Evolutionary conservation across 1,140 invertebrate species (phyloP).

Genomic region (Drosophila kohkoa): DNA sequence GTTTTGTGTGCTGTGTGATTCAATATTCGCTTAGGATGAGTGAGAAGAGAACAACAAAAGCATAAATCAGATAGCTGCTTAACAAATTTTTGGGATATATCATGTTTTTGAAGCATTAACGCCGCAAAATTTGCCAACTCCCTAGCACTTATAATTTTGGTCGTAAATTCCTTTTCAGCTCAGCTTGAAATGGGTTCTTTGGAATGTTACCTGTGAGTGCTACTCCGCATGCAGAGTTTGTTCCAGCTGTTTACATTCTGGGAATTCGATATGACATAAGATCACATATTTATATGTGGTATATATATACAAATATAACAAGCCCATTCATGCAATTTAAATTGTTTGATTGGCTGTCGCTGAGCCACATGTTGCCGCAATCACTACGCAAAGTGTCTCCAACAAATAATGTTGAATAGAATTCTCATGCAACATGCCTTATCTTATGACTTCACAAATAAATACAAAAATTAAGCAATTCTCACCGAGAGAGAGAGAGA

Average conservation of each 20-base stretch:
- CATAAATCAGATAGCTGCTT: slow-evolving; percentile 62
- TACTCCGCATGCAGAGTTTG: slow-evolving; percentile 10
- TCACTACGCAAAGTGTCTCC: slow-evolving; percentile 18
- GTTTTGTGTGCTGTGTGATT: slow-evolving; percentile 11
- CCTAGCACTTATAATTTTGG: slow-evolving; percentile 9
- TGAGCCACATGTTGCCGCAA: slow-evolving; percentile 38
- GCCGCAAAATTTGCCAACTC: slow-evolving; percentile 40
- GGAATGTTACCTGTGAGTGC: slow-evolving; percentile 64
- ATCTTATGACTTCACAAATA: slow-evolving; percentile 9
- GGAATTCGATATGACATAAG: slow-evolving; percentile 45
- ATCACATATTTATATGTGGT: slow-evolving; percentile 8
- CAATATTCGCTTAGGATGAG: not conserved
- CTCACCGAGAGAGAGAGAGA: slow-evolving; percentile 15
- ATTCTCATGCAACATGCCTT: slow-evolving; percentile 4
- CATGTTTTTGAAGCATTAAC: slow-evolving; percentile 68
- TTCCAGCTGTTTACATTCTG: slow-evolving; percentile 17
- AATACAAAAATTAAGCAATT: slow-evolving; percentile 28
- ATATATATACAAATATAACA: not conserved
- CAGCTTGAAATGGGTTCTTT: slow-evolving; percentile 11
- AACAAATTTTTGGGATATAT: slow-evolving; percentile 29
- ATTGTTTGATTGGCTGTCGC: slow-evolving; percentile 69
- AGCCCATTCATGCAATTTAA: slow-evolving; percentile 45
- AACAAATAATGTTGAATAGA: slow-evolving; percentile 18
- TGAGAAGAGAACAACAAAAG: slow-evolving; percentile 4
- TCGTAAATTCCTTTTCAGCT: slow-evolving; percentile 2